phyloP scores from a whole-genome alignment of 2,888 invertebrate genomes.

The Torymus auratus region DNA sequence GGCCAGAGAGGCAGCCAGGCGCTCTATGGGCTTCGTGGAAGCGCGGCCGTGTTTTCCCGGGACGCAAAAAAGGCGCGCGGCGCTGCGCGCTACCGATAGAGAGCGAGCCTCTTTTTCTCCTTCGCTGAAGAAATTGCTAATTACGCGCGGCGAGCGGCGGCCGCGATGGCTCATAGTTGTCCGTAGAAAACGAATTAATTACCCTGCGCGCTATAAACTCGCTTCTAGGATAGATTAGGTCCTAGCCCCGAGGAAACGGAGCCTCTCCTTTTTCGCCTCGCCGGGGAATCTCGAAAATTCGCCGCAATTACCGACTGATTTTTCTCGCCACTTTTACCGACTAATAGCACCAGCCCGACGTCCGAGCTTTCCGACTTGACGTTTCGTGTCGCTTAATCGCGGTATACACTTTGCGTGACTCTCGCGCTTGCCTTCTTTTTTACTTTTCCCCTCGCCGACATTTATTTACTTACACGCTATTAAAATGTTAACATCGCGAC shows the following conservation, averaged over 20 bases:
- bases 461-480: slow-evolving; percentile 19
- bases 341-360: not conserved
- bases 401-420: too few species aligned
- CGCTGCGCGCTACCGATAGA: not conserved
- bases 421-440: not conserved
- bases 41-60: slow-evolving; percentile 36
- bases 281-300: too few species aligned
- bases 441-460: not conserved
- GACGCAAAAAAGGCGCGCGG: slow-evolving; percentile 24
- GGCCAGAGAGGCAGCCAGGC: not conserved
- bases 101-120: slow-evolving; percentile 19
- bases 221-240: too few species aligned
- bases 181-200: slow-evolving; percentile 48
- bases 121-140: slow-evolving; percentile 43
- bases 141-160: slow-evolving; percentile 15
- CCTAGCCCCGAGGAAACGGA: too few species aligned
- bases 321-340: not conserved
- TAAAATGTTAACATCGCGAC: slow-evolving; percentile 27
- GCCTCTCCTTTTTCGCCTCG: too few species aligned
- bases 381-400: too few species aligned
- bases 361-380: not conserved
- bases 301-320: too few species aligned
- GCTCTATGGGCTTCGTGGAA: slow-evolving; percentile 31
- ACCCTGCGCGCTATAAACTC: not conserved
- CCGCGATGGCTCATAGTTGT: slow-evolving; percentile 17